Evolutionary conservation across 2,888 invertebrate species (phyloP), one percentile per base, ranked within the genome.

Genomic region (Hymenopus coronatus): DNA sequence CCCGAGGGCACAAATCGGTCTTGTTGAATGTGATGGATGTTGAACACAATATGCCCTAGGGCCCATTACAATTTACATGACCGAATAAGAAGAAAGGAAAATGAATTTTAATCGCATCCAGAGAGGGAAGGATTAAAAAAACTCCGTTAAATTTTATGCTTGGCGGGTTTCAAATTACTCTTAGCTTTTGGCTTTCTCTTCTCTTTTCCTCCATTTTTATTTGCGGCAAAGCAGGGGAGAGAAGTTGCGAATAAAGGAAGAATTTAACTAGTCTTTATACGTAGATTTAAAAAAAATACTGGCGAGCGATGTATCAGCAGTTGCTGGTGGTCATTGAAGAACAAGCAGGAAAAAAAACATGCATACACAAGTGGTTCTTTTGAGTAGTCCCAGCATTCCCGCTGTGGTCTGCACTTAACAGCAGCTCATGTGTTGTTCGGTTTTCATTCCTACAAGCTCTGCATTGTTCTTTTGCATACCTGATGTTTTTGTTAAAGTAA

Each of bases 41-140:
- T 70, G 54, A 70, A 70, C 54, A 70, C 81, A 81, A 81, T 27
- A 28, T 70, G 86, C 86, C 81, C n/a, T 70, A 9, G 30, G 86
- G 86, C 86, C 86, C 81, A 81, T 86, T 86, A 86, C 70, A 86
- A 86, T 86, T 86, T 86, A 86, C 70, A 86, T 86, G 86, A 86
- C 86, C 70, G 86, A 86, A 46, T 86, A 86, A 86, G 86, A 81
- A 86, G 28, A 86, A 86, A 86, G 81, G n/a, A 86, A 86, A 86
- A 86, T 86, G 81, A 86, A 86, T 86, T 86, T 81, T 86, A 81
- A 86, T 81, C 86, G 86, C 86, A 86, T 70, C n/a, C 86, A 86
- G 81, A 86, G 86, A 81, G 86, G 28, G 81, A 86, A 81, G 86
- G 86, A 86, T 86, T 86, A 81, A 86, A 86, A 86, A 86, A 86